phyloP scores from a whole-genome alignment of 2,888 invertebrate genomes.

The Mylabris sibirica region DNA sequence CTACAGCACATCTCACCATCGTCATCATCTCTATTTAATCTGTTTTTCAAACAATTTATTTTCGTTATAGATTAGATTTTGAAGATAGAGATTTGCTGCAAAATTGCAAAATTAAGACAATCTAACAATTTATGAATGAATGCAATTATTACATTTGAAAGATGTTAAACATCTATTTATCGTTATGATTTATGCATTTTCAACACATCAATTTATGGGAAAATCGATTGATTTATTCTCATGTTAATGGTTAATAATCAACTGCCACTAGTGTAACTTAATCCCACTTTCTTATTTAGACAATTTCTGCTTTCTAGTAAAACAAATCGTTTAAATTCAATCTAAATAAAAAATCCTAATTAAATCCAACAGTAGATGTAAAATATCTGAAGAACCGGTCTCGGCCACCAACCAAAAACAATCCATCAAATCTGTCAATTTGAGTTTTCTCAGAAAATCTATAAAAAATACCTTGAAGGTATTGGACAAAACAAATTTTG shows the following conservation, averaged over 20 bases:
- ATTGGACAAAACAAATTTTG: too few species aligned
- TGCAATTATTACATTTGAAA: not conserved
- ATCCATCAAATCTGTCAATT: slow-evolving; percentile 1
- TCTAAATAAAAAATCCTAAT: not conserved
- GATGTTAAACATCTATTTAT: not conserved
- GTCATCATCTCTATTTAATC: too few species aligned
- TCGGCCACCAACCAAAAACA: not conserved
- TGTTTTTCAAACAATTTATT: too few species aligned
- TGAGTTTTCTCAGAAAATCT: not conserved
- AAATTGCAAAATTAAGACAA: not conserved
- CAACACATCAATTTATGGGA: too few species aligned
- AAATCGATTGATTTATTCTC: not conserved
- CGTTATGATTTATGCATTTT: not conserved
- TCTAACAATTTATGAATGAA: not conserved
- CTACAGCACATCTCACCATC: not conserved
- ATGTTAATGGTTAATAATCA: not conserved
- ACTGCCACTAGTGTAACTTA: not conserved
- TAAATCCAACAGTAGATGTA: not conserved
- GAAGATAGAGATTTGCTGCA: too few species aligned
- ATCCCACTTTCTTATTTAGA: not conserved
- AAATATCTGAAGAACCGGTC: not conserved
- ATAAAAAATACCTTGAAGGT: too few species aligned
- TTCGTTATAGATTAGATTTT: too few species aligned
- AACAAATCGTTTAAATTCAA: not conserved
- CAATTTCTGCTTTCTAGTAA: not conserved